phyloP scores from a whole-genome alignment of 2,797 vertebrate species.

The Odontamblyopus rebecca region DNA sequence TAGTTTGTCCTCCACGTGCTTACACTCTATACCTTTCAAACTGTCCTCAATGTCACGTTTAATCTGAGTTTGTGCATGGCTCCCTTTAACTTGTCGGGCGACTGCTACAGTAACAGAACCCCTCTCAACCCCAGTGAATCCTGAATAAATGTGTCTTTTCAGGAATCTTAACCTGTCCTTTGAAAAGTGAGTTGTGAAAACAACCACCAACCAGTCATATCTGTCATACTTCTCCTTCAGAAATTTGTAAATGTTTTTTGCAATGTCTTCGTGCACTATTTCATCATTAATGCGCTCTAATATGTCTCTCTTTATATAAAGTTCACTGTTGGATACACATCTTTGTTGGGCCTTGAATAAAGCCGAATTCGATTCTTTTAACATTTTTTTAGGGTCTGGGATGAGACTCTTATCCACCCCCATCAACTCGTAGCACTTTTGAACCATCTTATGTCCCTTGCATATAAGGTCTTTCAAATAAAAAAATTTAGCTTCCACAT shows the following conservation, averaged over 20 bases:
- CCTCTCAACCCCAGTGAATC: conserved; percentile 11
- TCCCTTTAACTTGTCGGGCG: conserved; percentile 16
- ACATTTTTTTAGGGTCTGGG: neutral
- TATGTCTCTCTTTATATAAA: conserved; percentile 17
- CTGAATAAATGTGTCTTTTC: conserved; percentile 1
- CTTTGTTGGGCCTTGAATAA: neutral
- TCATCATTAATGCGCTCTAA: conserved; percentile 7
- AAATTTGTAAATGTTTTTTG: neutral
- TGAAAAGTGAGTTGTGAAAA: conserved; percentile 5
- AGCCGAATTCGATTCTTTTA: neutral
- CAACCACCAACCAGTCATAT: conserved; percentile 24
- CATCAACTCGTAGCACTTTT: neutral
- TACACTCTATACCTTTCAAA: neutral
- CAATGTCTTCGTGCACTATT: neutral
- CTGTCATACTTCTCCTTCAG: conserved; percentile 9
- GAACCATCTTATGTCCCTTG: conserved; percentile 1
- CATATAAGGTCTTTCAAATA: conserved; percentile 13
- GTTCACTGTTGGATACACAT: conserved; percentile 1
- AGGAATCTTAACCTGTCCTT: neutral
- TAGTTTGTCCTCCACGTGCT: neutral
- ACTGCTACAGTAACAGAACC: conserved; percentile 23
- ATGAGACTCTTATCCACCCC: neutral
- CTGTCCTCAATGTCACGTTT: neutral
- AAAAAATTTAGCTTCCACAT: conserved; percentile 4
- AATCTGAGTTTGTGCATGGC: neutral